A percentile compares a stretch with the other conserved stretches of the same genome.
phyloP scores from a whole-genome alignment of 2,888 invertebrate genomes.

The Cinara cedri region DNA sequence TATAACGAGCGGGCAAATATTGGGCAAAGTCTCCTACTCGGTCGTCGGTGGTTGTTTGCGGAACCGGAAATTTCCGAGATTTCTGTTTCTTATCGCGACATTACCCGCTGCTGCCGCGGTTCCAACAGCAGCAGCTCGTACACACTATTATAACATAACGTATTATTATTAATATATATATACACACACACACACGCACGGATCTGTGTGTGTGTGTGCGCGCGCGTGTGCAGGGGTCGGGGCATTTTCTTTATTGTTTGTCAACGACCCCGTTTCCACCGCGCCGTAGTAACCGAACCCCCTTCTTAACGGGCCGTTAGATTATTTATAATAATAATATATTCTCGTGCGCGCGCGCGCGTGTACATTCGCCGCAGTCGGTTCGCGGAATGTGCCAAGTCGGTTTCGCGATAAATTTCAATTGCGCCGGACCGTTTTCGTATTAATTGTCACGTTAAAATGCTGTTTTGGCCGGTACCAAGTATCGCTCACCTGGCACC shows the following conservation, averaged over 20 bases:
- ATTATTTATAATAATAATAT: conserved; percentile 29
- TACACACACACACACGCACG: neutral
- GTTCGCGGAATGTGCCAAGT: conserved; percentile 41
- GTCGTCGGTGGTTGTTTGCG: conserved; percentile 10
- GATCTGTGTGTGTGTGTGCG: neutral
- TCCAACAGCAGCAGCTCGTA: neutral
- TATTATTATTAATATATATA: conserved; percentile 33
- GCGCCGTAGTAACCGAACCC: too few species aligned
- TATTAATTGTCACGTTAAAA: too few species aligned
- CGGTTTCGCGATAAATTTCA: conserved; percentile 52
- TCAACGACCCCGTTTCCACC: too few species aligned
- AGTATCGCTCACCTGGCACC: neutral
- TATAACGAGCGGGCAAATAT: conserved; percentile 48
- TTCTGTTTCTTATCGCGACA: conserved; percentile 49
- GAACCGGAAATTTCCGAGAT: conserved; percentile 49
- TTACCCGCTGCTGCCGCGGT: neutral
- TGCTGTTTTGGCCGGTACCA: neutral
- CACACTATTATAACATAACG: neutral
- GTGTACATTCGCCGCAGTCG: neutral
- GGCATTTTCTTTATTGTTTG: too few species aligned
- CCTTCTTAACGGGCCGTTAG: too few species aligned
- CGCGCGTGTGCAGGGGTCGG: too few species aligned
- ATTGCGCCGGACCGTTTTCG: neutral
- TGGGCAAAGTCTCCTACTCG: conserved; percentile 5
- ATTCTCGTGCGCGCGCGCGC: neutral